Evolutionary conservation across 2,888 invertebrate species (phyloP).

Genomic region (Chironomus tentans): DNA sequence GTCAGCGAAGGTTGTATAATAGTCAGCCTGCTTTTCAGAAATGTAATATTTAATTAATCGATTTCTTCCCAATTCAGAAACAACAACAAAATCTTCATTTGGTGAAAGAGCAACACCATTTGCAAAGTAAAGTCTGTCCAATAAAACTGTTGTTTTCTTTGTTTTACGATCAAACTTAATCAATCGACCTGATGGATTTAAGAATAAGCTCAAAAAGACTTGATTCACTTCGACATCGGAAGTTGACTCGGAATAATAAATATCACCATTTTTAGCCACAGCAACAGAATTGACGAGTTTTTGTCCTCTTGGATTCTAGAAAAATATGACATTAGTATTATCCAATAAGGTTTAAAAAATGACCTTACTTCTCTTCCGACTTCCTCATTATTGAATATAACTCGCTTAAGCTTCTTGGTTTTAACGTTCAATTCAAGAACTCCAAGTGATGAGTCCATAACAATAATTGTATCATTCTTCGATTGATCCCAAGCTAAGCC

Average conservation of each 20-base stretch:
- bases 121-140: slow-evolving; percentile 70
- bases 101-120: slow-evolving; percentile 80
- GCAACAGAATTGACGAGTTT: slow-evolving; percentile 67
- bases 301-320: slow-evolving; percentile 43
- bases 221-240: slow-evolving; percentile 63
- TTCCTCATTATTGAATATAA: slow-evolving; percentile 56
- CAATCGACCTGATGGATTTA: slow-evolving; percentile 75
- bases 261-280: slow-evolving; percentile 66
- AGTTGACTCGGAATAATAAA: slow-evolving; percentile 84
- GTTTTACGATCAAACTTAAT: slow-evolving; percentile 70
- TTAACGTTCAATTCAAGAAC: slow-evolving; percentile 75
- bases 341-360: no score
- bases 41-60: slow-evolving; percentile 67
- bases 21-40: slow-evolving; percentile 69
- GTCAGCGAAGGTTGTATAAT: slow-evolving; percentile 67
- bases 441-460: slow-evolving; percentile 82
- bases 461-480: slow-evolving; percentile 57
- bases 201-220: slow-evolving; percentile 54
- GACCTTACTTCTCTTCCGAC: slow-evolving; percentile 39
- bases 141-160: slow-evolving; percentile 64
- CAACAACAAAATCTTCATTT: slow-evolving; percentile 70
- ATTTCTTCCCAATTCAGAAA: slow-evolving; percentile 59
- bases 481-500: slow-evolving; percentile 72
- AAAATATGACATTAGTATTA: no score
- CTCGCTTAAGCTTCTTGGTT: slow-evolving; percentile 54